Base-by-base conservation (phyloP, 2,888 invertebrate genomes). In the Papilio demoleus region DNA sequence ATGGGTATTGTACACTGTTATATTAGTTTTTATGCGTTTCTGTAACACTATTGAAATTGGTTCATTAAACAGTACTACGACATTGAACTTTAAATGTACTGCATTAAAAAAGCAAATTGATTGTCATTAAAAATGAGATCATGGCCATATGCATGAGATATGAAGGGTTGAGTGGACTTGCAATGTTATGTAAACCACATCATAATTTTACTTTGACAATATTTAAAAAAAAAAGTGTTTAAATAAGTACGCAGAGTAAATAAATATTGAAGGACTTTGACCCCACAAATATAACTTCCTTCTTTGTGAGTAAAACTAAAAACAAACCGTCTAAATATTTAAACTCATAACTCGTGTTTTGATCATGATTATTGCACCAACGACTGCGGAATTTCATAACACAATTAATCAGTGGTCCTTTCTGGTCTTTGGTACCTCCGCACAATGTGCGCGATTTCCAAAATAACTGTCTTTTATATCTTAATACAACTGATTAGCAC, bases 131-230 rank as follows among this genome's bases (percentile, higher is more conserved):
- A 65, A 47, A 59, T 2, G 59, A 24, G 59, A 45, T 65, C 58
- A 45, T 59, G 58, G 45, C 45, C 65, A 47, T 59, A 36, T 59
- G 59, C 34, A 65, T 47, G 65, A 45, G 58, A 65, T 58, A 58
- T 22, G 27, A 53, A 65, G 47, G 45, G 59, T 31, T 65, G 27
- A 58, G 31, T 58, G 65, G 58, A 56, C 22, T 42, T 42, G 22
- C 4, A 40, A 56, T 56, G 31, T 38, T 42, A 56, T 31, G 27
- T 31, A 31, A 56, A 56, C 53, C 27, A n/a, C 6, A 6, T 27
- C 14, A 50, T 2, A 50, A n/a, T 50, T 27, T 50, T 8, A 22
- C 4, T 2, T 0, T 47, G 12, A 47, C 19, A 22, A 22, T 47
- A 22, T 22, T 42, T 17, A 42, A 45, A 45, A 19, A 3, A 9